Base-by-base conservation (phyloP, 2,797 vertebrate genomes). In the Paedocypris micromegethes region DNA sequence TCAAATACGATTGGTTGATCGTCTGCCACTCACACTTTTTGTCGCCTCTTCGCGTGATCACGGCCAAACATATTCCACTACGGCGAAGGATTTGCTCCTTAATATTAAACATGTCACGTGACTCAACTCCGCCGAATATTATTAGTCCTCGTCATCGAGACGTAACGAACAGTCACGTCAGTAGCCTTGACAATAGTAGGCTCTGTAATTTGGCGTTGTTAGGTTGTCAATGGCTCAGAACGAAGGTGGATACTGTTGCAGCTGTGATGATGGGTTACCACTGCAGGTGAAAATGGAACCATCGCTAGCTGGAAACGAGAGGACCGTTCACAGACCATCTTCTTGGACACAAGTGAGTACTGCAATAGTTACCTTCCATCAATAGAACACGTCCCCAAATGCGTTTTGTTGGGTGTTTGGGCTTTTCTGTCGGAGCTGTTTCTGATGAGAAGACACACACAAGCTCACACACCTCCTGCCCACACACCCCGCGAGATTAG, bases 211-310 rank as follows among this genome's bases (percentile, higher is more conserved):
- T 70, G 45, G 54, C 68, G 47, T 59, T 69, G 74, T 72, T 73
- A 65, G 77, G 76, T 68, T 73, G 79, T 81, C 75, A 79, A 74
- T 76, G 70, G 61, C 72, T 47, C 51, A 72, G 73, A 68, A 73
- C 66, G 73, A 72, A 75, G 73, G 74, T 70, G 76, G 70, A 78
- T 75, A 62, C 69, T 64, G 68, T 70, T 70, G 77, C 75, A 66
- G 74, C 74, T 75, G 72, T 68, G 66, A 76, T 75, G 70, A 73
- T 67, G 67, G 64, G 67, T 70, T 71, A 58, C 54, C 64, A 63
- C 37, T 74, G 72, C 61, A 72, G 5, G 68, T 75, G 72, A 73
- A 77, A 84, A 86, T 81, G 85, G 86, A 83, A 81, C 81, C 68
- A 57, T 66, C 72, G 74, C 5, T 65, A 57, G 60, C 46, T 64